A percentile compares a stretch with the other conserved stretches of the same genome.
Evolutionary conservation across 2,797 vertebrate species (phyloP).

Genomic region (Anguilla megastoma): DNA sequence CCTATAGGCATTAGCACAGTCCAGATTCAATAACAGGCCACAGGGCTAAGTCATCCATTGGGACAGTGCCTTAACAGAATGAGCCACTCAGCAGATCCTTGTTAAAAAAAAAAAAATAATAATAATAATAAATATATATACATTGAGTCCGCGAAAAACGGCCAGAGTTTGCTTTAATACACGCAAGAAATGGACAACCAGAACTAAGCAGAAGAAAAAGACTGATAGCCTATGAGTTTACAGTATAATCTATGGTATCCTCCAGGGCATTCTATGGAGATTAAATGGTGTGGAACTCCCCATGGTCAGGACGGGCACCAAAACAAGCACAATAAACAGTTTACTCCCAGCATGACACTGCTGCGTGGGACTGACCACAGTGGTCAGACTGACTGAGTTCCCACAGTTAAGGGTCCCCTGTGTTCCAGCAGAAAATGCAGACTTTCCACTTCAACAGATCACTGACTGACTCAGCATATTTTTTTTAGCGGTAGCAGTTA

Average conservation of each 20-base stretch:
- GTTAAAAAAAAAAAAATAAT: too few species aligned
- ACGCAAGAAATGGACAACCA: not conserved
- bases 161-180: not conserved
- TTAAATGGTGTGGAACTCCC: slow-evolving; percentile 30
- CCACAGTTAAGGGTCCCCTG: slow-evolving; percentile 37
- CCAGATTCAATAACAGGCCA: too few species aligned
- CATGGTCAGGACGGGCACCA: slow-evolving; percentile 51
- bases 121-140: too few species aligned
- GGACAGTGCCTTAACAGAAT: too few species aligned
- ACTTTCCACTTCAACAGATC: slow-evolving; percentile 22
- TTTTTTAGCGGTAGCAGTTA: not conserved
- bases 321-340: slow-evolving; percentile 55
- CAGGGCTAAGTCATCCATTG: too few species aligned
- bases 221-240: not conserved
- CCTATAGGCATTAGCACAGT: too few species aligned
- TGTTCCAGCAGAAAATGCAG: slow-evolving; percentile 15
- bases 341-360: slow-evolving; percentile 9
- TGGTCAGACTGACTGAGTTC: slow-evolving; percentile 20
- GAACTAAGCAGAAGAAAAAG: not conserved
- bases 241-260: slow-evolving; percentile 34
- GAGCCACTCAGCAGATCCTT: too few species aligned
- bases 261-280: slow-evolving; percentile 39
- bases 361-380: slow-evolving; percentile 31
- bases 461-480: slow-evolving; percentile 16
- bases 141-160: not conserved